phyloP scores from a whole-genome alignment of 2,888 invertebrate genomes.

The Clusia tigrina region DNA sequence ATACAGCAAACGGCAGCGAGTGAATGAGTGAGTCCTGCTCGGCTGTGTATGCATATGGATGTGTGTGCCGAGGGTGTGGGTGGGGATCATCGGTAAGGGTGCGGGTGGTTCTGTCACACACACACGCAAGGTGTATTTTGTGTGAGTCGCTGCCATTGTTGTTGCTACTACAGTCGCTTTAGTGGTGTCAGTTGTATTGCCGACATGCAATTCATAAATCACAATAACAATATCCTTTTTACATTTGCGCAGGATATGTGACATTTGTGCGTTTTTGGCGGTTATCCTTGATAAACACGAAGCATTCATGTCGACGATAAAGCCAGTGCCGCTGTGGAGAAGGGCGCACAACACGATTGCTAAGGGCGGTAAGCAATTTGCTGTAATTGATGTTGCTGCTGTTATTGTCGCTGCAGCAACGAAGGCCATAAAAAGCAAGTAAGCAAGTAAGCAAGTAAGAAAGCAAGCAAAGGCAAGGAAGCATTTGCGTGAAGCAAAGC shows the following conservation, averaged over 20 bases:
- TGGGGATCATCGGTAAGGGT: too few species aligned
- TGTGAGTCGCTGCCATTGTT: not conserved
- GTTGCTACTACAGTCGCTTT: not conserved
- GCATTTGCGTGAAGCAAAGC: too few species aligned
- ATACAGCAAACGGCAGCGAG: not conserved
- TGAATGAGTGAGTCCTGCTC: not conserved
- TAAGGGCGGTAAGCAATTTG: not conserved
- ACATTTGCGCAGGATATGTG: slow-evolving; percentile 1
- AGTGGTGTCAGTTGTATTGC: not conserved
- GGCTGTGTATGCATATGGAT: not conserved
- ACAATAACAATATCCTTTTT: slow-evolving; percentile 4
- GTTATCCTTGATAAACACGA: not conserved
- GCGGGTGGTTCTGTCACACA: not conserved
- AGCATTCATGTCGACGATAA: not conserved
- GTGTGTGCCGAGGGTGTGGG: too few species aligned
- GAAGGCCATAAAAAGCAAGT: not conserved
- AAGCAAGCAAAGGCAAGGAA: too few species aligned
- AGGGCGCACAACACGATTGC: not conserved
- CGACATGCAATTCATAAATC: slow-evolving; percentile 7
- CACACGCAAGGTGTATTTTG: not conserved
- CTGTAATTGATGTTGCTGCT: not conserved
- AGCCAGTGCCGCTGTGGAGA: not conserved
- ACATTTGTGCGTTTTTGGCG: slow-evolving; percentile 6
- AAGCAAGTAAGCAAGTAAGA: too few species aligned
- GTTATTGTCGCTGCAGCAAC: not conserved